Conservation (phyloP, 2,797 vertebrate genomes). For the Labeo calbasu region DNA sequence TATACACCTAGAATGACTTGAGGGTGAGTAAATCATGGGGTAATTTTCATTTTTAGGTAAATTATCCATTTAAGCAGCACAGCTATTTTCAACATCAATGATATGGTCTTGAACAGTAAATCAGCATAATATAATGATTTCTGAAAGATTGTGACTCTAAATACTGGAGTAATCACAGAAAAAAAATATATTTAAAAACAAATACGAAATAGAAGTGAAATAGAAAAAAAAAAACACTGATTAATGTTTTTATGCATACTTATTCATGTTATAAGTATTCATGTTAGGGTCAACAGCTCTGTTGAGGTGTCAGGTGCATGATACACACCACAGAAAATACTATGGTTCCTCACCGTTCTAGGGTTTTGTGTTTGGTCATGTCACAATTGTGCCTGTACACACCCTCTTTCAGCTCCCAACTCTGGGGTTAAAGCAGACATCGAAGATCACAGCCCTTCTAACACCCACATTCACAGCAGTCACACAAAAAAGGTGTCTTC, state of each 20-base stretch:
- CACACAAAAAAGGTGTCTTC: conserved; percentile 49
- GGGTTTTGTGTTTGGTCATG: conserved; percentile 28
- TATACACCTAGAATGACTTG: no score
- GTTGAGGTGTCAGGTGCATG: not conserved
- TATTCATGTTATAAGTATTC: not conserved
- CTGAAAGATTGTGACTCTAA: not conserved
- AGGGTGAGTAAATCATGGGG: no score
- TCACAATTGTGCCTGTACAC: conserved; percentile 3
- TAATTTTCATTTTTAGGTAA: no score
- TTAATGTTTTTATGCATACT: no score
- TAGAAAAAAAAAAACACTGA: not conserved
- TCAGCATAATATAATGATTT: not conserved
- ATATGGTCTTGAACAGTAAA: not conserved
- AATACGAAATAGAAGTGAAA: not conserved
- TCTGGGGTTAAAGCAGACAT: conserved; percentile 30
- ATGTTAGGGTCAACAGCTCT: not conserved
- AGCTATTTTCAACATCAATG: not conserved
- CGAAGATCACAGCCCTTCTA: conserved; percentile 21
- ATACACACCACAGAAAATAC: not conserved
- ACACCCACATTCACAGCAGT: conserved; percentile 24
- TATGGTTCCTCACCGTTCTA: conserved; percentile 35
- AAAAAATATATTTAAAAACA: not conserved
- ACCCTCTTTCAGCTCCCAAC: conserved; percentile 1
- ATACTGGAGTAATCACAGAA: not conserved
- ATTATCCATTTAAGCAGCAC: not conserved